Evolutionary conservation across 1,140 invertebrate genomes (phyloP).

Genomic region (Drosophila sucinea): DNA sequence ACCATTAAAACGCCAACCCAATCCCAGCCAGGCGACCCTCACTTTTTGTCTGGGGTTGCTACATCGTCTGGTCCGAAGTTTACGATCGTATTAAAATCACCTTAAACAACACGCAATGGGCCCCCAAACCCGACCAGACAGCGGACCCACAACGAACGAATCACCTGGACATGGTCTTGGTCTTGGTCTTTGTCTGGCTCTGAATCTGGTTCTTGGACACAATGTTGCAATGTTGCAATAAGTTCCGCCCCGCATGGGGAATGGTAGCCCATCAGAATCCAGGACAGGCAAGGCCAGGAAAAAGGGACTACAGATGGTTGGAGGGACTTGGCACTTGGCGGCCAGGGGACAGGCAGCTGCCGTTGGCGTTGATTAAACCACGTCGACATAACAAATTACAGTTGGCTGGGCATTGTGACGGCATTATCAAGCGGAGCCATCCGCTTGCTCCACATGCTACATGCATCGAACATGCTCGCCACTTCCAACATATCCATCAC

Average conservation of each 20-base stretch:
- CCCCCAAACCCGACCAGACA: conserved; percentile 64
- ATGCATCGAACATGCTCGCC: conserved; percentile 8
- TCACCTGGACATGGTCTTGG: conserved; percentile 1
- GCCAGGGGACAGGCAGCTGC: conserved; percentile 20
- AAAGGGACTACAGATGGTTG: background rate
- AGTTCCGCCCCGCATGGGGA: conserved; percentile 53
- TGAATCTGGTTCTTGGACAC: conserved; percentile 35
- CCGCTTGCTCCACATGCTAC: conserved; percentile 31
- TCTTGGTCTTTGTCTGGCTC: background rate
- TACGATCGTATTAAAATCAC: conserved; percentile 82
- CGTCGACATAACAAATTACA: conserved; percentile 80
- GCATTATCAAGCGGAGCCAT: conserved; percentile 61
- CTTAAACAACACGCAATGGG: conserved; percentile 78
- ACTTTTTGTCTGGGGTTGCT: conserved; percentile 65
- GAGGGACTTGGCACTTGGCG: background rate
- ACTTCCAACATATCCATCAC: conserved; percentile 67
- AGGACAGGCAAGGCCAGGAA: conserved; percentile 3
- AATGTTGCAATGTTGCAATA: conserved; percentile 66
- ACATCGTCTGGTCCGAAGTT: conserved; percentile 71
- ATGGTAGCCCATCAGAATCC: conserved; percentile 2
- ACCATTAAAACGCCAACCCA: conserved; percentile 80
- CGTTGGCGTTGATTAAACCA: conserved; percentile 77
- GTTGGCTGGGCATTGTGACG: conserved; percentile 70
- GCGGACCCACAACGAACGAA: conserved; percentile 58
- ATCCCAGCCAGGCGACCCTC: conserved; percentile 66